Percentiles rank a stretch among this genome's conserved stretches.
These are phyloP conservation scores for Amphipyra tragopoginis DNA, from an alignment of 2,888 invertebrate species.

Conservation along the genomic window DNA sequence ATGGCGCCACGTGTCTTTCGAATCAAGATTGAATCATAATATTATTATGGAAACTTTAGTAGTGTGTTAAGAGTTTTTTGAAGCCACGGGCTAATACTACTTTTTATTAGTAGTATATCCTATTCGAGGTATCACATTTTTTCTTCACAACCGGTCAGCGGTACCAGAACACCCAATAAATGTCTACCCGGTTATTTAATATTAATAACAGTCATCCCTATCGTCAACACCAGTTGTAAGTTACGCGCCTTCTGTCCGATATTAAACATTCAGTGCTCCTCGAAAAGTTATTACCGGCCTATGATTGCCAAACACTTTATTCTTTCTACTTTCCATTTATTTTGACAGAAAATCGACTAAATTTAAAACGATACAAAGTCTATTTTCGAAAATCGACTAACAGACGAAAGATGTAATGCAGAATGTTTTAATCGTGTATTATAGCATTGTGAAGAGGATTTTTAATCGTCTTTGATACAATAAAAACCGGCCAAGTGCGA, in stretches of 20 bases:
- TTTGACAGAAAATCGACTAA: background rate
- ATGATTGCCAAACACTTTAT: slow-evolving; percentile 6
- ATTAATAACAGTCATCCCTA: slow-evolving; percentile 3
- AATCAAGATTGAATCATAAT: too few species aligned
- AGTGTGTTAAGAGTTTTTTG: too few species aligned
- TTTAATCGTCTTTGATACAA: background rate
- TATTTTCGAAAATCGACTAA: slow-evolving; percentile 10
- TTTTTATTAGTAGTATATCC: too few species aligned
- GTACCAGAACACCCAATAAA: too few species aligned
- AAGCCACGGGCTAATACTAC: too few species aligned
- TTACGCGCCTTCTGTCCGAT: slow-evolving; percentile 1
- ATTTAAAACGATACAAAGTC: background rate
- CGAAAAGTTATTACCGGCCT: slow-evolving; percentile 26
- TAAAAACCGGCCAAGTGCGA: too few species aligned
- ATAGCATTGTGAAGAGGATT: background rate
- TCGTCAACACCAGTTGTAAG: slow-evolving; percentile 9
- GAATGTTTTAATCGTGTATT: background rate
- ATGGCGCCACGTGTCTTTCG: too few species aligned
- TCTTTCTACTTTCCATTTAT: slow-evolving; percentile 2
- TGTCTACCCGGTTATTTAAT: too few species aligned
- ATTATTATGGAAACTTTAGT: too few species aligned
- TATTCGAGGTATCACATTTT: too few species aligned
- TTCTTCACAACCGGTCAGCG: too few species aligned
- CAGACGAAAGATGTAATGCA: background rate
- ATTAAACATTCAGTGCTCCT: slow-evolving; percentile 29